Evolutionary conservation across 2,888 invertebrate genomes (phyloP).

Genomic region (Teleiodes luculella): DNA sequence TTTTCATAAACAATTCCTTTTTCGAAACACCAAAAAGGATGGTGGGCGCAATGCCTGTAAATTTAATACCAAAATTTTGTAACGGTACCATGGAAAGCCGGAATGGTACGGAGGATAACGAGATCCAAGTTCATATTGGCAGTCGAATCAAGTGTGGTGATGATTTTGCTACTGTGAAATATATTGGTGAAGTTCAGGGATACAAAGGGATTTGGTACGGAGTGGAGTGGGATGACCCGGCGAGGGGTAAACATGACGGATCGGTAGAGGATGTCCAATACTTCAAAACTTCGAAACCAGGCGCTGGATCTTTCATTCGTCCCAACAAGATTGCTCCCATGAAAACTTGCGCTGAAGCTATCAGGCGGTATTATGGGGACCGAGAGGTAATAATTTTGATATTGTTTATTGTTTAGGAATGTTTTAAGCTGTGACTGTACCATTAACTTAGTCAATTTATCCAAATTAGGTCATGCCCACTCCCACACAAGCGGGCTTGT

Average conservation of each 20-base stretch:
- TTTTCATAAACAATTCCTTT: conserved; percentile 68
- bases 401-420: not conserved
- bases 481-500: conserved; percentile 1
- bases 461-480: conserved; percentile 10
- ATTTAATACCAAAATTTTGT: conserved; percentile 75
- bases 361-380: conserved; percentile 74
- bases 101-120: conserved; percentile 67
- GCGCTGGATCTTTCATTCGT: conserved; percentile 93
- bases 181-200: conserved; percentile 85
- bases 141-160: conserved; percentile 64
- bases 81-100: conserved; percentile 72
- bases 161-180: conserved; percentile 80
- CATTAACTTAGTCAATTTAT: conserved; percentile 30
- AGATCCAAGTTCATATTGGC: conserved; percentile 69
- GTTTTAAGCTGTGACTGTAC: not conserved
- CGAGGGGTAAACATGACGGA: conserved; percentile 96
- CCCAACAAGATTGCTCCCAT: conserved; percentile 88
- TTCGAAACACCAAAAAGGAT: conserved; percentile 70
- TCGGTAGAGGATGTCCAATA: conserved; percentile 88
- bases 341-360: conserved; percentile 85
- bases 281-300: conserved; percentile 86
- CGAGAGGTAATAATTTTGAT: conserved; percentile 55
- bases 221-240: conserved; percentile 96
- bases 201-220: conserved; percentile 91
- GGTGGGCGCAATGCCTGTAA: conserved; percentile 78